Conservation (phyloP, 53 echinoderm and acorn worm species). For the Echinarachnius parma region DNA sequence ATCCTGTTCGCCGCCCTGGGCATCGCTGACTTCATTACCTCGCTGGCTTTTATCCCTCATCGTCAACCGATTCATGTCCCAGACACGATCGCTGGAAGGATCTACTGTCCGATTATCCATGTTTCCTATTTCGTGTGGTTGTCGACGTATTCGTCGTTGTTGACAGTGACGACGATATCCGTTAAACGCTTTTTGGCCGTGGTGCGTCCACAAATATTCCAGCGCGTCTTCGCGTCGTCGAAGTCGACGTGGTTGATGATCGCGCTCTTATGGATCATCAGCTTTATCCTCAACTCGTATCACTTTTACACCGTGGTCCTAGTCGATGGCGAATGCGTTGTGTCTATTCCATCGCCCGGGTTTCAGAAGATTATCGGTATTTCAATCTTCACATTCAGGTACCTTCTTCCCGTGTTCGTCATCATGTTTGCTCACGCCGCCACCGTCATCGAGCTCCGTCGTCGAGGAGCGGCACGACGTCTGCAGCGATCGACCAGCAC, state of each 20-base stretch:
- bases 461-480: slow-evolving; percentile 28
- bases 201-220: slow-evolving; percentile 36
- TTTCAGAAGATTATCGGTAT: slow-evolving; percentile 42
- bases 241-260: slow-evolving; percentile 32
- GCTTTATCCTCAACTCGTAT: background rate
- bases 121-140: slow-evolving; percentile 41
- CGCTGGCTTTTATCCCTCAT: too few species aligned
- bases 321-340: slow-evolving; percentile 9
- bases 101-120: slow-evolving; percentile 51
- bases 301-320: slow-evolving; percentile 38
- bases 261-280: background rate
- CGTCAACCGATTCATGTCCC: too few species aligned
- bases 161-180: slow-evolving; percentile 48
- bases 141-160: slow-evolving; percentile 44
- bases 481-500: too few species aligned
- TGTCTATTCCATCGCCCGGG: slow-evolving; percentile 3
- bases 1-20: too few species aligned
- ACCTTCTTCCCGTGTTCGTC: slow-evolving; percentile 39
- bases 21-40: too few species aligned
- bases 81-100: slow-evolving; percentile 7
- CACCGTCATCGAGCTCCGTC: slow-evolving; percentile 33
- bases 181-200: slow-evolving; percentile 58
- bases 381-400: slow-evolving; percentile 43
- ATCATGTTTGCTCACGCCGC: slow-evolving; percentile 49
- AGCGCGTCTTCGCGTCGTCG: slow-evolving; percentile 24